phyloP scores from a whole-genome alignment of 2,888 invertebrate species.

The Tridacna crocea region DNA sequence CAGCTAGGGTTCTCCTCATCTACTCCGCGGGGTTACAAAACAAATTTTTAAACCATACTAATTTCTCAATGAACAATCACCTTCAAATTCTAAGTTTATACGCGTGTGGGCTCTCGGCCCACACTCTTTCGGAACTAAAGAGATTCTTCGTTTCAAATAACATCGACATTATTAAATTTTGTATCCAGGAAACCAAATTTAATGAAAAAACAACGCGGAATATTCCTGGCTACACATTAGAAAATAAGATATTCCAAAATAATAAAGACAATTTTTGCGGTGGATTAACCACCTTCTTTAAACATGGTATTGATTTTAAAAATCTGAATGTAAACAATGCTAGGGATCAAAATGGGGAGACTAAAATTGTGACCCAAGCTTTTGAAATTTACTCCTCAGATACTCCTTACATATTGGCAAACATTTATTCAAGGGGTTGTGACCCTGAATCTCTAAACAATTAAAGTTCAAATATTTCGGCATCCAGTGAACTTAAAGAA shows the following conservation, averaged over 20 bases:
- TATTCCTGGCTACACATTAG: neutral
- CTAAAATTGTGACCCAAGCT: slow-evolving; percentile 9
- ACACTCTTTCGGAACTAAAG: neutral
- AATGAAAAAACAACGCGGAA: neutral
- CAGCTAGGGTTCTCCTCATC: neutral
- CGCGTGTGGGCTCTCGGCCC: neutral
- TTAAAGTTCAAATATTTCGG: neutral
- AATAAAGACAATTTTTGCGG: neutral
- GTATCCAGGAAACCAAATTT: slow-evolving; percentile 20
- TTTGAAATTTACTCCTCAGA: slow-evolving; percentile 9
- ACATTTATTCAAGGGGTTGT: slow-evolving; percentile 17
- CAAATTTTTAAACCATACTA: neutral
- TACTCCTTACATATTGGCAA: slow-evolving; percentile 4
- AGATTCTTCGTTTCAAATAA: neutral
- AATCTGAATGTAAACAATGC: slow-evolving; percentile 6
- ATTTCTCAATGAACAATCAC: neutral
- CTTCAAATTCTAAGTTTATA: neutral
- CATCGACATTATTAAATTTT: slow-evolving; percentile 8
- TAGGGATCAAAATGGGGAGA: slow-evolving; percentile 14
- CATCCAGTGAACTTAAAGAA: neutral
- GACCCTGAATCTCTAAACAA: slow-evolving; percentile 11
- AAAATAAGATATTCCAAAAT: neutral
- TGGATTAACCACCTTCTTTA: too few relatives aligned
- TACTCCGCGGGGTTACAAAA: neutral
- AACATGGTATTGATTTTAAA: too few relatives aligned